Evolutionary conservation across 2,113 vertebrate genomes (phyloP), one percentile per base, ranked within the genome.

Genomic region (Cryptotis parvus): DNA sequence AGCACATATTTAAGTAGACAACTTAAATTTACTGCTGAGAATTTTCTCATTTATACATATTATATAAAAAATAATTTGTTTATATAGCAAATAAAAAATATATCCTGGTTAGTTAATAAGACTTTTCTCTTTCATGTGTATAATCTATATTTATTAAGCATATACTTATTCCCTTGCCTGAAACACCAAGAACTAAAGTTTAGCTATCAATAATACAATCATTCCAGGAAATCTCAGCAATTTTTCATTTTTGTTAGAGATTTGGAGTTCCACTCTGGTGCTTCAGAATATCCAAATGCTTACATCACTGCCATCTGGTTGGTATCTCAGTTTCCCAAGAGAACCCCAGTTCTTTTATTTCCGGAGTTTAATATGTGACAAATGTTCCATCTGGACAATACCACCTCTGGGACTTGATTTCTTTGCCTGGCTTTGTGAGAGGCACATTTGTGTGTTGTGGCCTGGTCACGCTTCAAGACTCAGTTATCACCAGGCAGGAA

Each of bases 171-270:
- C 18, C 27, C 22, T 77, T 27, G 33, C 55, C 70, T 26, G 77
- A 90, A 78, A 73, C 63, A 45, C 76, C n/a, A 29, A 86, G 20
- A 16, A 63, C 9, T 29, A 33, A 73, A 72, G 31, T 37, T 55
- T 37, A 37, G 39, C 37, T 90, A 39, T 66, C 24, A 49, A 78
- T 9, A 49, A 63, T 80, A 85, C 41, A 35, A 41, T 43, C 65
- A 26, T 26, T 58, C n/a, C 43, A 78, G 70, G 45, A 65, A 68
- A 39, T 9, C n/a, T n/a, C 55, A 74, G 9, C 3, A 58, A 9
- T 87, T 78, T 31, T 1, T 90, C 10, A 84, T 69, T 87, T 87
- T 87, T 84, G 1, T 83, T 69, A 39, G 37, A 73, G 66, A 90
- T 68, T 87, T 74, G 11, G 63, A 22, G 12, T 16, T 66, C 33